phyloP scores from a whole-genome alignment of 2,797 vertebrate genomes.

The Rhinophrynus dorsalis region DNA sequence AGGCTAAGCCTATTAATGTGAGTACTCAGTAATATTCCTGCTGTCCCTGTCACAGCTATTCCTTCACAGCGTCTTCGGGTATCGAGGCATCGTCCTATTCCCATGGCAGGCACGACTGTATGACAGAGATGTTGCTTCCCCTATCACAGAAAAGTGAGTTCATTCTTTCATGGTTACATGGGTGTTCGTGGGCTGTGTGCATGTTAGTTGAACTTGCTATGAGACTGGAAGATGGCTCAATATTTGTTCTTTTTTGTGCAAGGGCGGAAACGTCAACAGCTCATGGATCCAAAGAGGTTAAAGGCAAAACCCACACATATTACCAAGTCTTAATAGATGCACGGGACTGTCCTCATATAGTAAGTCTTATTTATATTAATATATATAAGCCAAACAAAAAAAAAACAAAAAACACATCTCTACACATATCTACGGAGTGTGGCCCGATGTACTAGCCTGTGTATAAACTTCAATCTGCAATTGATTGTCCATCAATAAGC shows the following conservation, averaged over 20 bases:
- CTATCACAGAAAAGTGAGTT: constrained; percentile 84
- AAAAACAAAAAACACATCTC: too few species aligned
- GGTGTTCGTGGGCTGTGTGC: too few species aligned
- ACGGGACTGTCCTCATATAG: constrained; percentile 96
- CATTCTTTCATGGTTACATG: accelerated
- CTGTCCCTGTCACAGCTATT: too few species aligned
- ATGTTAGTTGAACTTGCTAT: too few species aligned
- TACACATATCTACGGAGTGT: too few species aligned
- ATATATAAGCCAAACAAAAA: too few species aligned
- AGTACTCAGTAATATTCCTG: too few species aligned
- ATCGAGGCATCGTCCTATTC: constrained; percentile 93
- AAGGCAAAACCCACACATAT: constrained; percentile 95
- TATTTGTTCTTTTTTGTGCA: background rate
- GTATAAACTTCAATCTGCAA: too few species aligned
- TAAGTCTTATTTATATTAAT: constrained; percentile 78
- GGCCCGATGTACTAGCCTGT: too few species aligned
- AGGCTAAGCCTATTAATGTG: too few species aligned
- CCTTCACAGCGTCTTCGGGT: constrained; percentile 96
- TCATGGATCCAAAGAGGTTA: constrained; percentile 93
- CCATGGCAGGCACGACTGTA: constrained; percentile 96
- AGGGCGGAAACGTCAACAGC: constrained; percentile 79
- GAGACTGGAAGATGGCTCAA: too few species aligned
- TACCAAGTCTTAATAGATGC: constrained; percentile 96
- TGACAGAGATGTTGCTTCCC: constrained; percentile 89
- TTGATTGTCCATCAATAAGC: too few species aligned